Percentiles rank a stretch among this genome's conserved stretches.
Evolutionary conservation across 2,113 vertebrate genomes (phyloP).

Genomic region (Malurus melanocephalus): DNA sequence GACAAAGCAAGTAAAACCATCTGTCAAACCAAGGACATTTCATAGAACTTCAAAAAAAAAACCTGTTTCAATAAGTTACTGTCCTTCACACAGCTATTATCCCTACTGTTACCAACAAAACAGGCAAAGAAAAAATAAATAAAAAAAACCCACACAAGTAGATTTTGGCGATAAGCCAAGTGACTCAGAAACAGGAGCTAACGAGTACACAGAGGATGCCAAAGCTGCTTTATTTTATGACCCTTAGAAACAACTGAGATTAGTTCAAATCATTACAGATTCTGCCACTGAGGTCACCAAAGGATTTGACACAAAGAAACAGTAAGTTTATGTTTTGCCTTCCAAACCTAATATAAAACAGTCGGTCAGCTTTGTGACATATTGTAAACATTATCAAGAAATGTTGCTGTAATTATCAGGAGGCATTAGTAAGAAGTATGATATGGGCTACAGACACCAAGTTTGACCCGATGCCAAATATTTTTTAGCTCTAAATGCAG

Average conservation of each 20-base stretch:
- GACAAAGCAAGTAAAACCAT: neutral
- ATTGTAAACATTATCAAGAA: conserved; percentile 6
- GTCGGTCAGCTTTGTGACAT: neutral
- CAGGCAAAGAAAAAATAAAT: neutral
- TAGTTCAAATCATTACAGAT: neutral
- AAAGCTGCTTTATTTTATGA: neutral
- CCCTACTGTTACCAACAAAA: neutral
- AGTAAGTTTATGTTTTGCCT: neutral
- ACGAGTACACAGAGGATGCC: neutral
- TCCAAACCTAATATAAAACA: neutral
- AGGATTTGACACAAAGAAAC: neutral
- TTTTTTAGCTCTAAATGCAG: neutral
- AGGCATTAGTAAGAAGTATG: neutral
- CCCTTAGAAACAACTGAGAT: neutral
- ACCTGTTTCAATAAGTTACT: neutral
- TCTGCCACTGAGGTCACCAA: neutral
- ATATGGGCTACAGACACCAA: neutral
- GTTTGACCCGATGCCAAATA: neutral
- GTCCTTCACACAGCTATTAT: neutral
- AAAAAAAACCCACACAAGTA: neutral
- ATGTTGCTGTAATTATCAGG: neutral
- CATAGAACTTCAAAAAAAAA: neutral
- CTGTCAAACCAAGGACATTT: neutral
- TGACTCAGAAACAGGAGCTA: neutral
- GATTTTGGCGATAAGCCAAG: neutral